Base-by-base conservation (phyloP, 64 coral and sea anemone genomes). In the Hydrozoanthus tunicans region DNA sequence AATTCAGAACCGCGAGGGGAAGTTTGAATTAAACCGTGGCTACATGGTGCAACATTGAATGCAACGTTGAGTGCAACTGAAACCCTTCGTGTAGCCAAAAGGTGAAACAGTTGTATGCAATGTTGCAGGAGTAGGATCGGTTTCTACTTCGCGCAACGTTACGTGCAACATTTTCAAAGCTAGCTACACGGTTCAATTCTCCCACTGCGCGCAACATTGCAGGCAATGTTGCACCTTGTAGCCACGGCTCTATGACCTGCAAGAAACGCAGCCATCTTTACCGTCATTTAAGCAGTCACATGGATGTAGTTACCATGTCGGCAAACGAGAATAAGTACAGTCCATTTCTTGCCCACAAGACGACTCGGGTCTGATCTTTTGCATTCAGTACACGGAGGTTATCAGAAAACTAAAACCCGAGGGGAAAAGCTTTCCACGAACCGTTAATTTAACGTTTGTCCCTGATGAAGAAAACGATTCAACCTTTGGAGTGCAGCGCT, bases 271-370 rank as follows among this genome's bases (percentile, higher is more conserved):
- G 54, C 83, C 83, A 54, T 59, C 51, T 73, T 43, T 86, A 17
- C 66, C 67, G 53, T 86, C 53, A 58, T 86, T 55, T 86, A 13
- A 86, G 73, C 55, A 86, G 83, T 68, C 83, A 72, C 67, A 86
- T 86, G 83, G 67, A 86, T 56, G 65, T 86, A 3, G 83, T 72
- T 0, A 70, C 83, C 2, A 67, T 86, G 83, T 69, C 68, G 20
- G 67, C 83, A 0, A 67, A 86, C 64, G 83, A 86, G 52, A 72
- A 67, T 53, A 86, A 86, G 23, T 86, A 86, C 20, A 54, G 71
- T 6, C 83, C 66, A 54, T 72, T 86, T 12, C 83, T 72, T 0
- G 66, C 83, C 56, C 68, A 60, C 65, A 86, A 66, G 83, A 86
- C 54, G 67, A 86, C 54, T 59, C 53, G 9, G 83, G 66, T 2